phyloP scores from a whole-genome alignment of 1,140 invertebrate genomes.

The Atopsyche davidsoni region DNA sequence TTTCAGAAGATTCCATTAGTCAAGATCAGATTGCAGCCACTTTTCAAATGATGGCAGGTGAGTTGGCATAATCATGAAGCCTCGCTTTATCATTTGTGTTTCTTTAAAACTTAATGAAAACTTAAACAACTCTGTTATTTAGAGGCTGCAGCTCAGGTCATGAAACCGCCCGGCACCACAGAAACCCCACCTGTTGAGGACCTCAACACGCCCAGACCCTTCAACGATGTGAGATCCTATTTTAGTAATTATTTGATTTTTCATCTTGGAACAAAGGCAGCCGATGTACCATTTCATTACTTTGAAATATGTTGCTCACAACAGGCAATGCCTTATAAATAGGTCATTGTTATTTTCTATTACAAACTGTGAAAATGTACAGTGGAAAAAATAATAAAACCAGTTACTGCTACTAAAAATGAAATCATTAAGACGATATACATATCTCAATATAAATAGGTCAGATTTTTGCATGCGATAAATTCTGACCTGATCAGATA shows the following conservation, averaged over 20 bases:
- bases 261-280: neutral
- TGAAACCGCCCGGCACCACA: conserved; percentile 32
- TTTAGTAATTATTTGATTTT: neutral
- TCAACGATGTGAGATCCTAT: conserved; percentile 21
- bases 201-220: conserved; percentile 2
- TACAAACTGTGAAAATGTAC: no score
- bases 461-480: no score
- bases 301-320: no score
- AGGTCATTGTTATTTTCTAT: no score
- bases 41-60: conserved; percentile 48
- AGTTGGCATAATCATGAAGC: neutral
- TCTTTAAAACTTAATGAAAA: neutral
- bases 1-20: conserved; percentile 32
- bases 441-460: no score
- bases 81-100: conserved; percentile 1
- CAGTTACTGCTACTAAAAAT: no score
- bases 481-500: no score
- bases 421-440: no score
- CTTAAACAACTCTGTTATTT: conserved; percentile 6
- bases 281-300: neutral
- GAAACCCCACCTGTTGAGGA: conserved; percentile 28
- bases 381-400: no score
- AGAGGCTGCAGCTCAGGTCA: conserved; percentile 44
- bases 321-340: no score
- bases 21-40: conserved; percentile 46